Evolutionary conservation across 2,888 invertebrate genomes (phyloP), one percentile per base, ranked within the genome.

Genomic region (Athalia cordata): DNA sequence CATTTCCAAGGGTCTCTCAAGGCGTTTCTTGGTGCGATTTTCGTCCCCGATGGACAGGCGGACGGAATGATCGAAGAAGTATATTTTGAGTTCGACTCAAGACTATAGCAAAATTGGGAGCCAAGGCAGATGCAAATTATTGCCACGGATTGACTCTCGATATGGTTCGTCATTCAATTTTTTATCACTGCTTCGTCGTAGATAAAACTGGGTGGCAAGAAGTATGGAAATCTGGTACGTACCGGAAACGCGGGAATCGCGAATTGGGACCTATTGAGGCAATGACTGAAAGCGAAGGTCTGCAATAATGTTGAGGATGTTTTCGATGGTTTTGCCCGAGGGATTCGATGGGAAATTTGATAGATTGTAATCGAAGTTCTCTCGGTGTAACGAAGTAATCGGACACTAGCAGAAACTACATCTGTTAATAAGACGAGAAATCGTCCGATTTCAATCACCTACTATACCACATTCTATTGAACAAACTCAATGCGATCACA

Each of bases 1-100:
- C 74, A 49, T 74, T 74, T 61, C 49, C 75, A 50, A 72, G 59
- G 75, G 62, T 64, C 62, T 75, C 62, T 49, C 72, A 59, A 72
- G 52, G 29, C 29, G 29, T 29, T 29, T 66, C 59, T 55, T 43
- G 70, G 43, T 29, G 75, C 52, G 49, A n/a, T 47, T 57, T 50
- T 29, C 52, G 68, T 9, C 3, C 55, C 68, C 9, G 68, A 29
- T 9, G n/a, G 11, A 29, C 29, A 29, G 29, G 29, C 29, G 2
- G 29, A 43, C 59, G 52, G 43, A 13, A 2, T n/a, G 59, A 72
- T 47, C 59, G 8, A 15, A 7, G 13, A 45, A 45, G 43, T 43
- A 57, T 59, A 8, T 7, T 8, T n/a, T 45, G 29, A 47, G 49
- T 66, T 49, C 13, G 66, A 5, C 47, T n/a, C 7, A 59, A 29